phyloP scores from a whole-genome alignment of 1,140 invertebrate genomes.

The Achatina immaculata region DNA sequence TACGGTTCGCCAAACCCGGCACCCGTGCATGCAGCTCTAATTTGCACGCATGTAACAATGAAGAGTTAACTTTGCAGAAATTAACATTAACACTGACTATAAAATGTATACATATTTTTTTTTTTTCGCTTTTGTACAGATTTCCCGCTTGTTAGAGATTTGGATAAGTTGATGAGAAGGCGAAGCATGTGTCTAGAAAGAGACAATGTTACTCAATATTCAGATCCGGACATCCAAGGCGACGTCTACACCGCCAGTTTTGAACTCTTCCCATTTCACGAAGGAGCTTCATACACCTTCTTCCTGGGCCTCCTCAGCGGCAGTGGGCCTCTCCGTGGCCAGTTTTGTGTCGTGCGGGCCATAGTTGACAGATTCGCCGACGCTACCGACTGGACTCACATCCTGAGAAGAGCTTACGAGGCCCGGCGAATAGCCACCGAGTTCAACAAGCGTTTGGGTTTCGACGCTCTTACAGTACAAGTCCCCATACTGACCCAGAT shows the following conservation, averaged over 20 bases:
- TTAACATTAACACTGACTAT: too few species aligned
- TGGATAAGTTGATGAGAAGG: constrained; percentile 4
- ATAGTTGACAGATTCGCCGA: constrained; percentile 17
- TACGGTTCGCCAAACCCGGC: too few species aligned
- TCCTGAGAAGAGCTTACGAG: constrained; percentile 7
- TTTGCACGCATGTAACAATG: too few species aligned
- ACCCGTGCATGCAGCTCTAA: too few species aligned
- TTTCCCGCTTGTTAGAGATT: too few species aligned
- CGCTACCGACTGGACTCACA: constrained; percentile 18
- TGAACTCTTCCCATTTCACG: constrained; percentile 43
- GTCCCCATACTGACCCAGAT: constrained; percentile 41
- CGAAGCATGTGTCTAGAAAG: constrained; percentile 40
- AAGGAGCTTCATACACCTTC: not conserved
- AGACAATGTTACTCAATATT: constrained; percentile 43
- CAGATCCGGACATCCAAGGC: constrained; percentile 22
- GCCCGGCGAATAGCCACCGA: constrained; percentile 18
- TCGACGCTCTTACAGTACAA: constrained; percentile 29
- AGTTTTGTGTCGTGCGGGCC: constrained; percentile 45
- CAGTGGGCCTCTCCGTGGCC: constrained; percentile 40
- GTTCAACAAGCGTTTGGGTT: constrained; percentile 36
- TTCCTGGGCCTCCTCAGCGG: constrained; percentile 42
- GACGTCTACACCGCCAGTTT: constrained; percentile 43
- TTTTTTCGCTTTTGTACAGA: too few species aligned
- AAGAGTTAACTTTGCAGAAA: too few species aligned
- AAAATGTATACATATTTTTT: too few species aligned